phyloP scores from a whole-genome alignment of 2,113 vertebrate genomes.

The Lophochroa leadbeateri region DNA sequence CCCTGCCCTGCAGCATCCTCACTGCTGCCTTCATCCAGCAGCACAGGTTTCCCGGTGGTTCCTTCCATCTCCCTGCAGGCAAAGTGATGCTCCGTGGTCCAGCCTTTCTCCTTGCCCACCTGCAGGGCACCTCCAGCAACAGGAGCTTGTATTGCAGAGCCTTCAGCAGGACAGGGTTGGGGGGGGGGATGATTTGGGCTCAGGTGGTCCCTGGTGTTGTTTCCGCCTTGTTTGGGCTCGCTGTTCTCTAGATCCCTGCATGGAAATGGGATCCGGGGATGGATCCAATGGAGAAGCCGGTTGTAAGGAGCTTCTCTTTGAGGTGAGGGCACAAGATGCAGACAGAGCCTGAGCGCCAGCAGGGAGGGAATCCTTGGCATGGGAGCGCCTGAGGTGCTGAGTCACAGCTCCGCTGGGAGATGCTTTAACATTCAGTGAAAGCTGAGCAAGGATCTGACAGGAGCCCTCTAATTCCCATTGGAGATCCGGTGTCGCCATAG shows the following conservation, averaged over 20 bases:
- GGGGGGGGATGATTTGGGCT: rapidly evolving
- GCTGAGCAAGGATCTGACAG: not conserved
- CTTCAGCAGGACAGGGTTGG: not conserved
- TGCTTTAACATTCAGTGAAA: not conserved
- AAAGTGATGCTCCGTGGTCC: rapidly evolving
- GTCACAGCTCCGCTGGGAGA: not conserved
- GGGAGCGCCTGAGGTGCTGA: not conserved
- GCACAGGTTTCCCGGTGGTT: not conserved
- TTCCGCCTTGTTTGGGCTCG: not conserved
- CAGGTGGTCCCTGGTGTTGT: not conserved
- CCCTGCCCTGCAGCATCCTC: not conserved
- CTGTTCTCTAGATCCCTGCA: too few relatives aligned
- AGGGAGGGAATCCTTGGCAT: not conserved
- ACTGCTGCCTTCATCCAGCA: not conserved
- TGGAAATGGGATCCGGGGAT: not conserved
- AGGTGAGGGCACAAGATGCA: not conserved
- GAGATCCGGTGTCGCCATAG: not conserved
- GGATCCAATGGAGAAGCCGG: not conserved
- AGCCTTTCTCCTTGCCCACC: not conserved
- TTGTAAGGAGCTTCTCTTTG: not conserved
- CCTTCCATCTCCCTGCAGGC: not conserved
- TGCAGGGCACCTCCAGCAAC: not conserved
- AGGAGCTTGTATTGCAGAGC: not conserved
- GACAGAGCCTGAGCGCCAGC: not conserved
- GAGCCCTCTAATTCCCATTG: not conserved